These are phyloP conservation scores for Myotis daubentonii DNA, from an alignment of 2,797 vertebrate genomes.

Conservation along the genomic window DNA sequence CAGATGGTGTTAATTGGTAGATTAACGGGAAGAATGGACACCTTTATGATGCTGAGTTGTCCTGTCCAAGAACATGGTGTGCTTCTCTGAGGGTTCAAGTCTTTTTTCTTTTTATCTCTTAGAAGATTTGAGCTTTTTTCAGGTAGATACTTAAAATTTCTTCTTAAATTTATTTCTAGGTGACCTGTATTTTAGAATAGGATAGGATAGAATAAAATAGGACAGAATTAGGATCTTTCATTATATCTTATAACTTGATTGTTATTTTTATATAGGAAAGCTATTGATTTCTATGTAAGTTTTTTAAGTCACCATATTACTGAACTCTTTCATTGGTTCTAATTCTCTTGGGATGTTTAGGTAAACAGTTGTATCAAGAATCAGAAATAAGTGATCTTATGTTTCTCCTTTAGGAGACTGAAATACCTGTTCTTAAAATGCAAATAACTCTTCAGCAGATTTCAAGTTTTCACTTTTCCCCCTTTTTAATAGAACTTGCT, in stretches of 20 bases:
- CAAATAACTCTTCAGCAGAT: background rate
- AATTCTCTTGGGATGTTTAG: conserved; percentile 20
- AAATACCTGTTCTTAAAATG: conserved; percentile 48
- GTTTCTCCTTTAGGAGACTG: background rate
- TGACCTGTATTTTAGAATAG: background rate
- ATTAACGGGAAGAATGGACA: background rate
- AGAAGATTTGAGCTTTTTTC: background rate
- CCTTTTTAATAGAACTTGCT: conserved; percentile 2
- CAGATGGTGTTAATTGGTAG: background rate
- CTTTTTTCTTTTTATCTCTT: background rate
- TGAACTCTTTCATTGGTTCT: background rate
- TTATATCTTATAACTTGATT: background rate
- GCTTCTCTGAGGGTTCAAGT: background rate
- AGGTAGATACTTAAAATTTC: background rate
- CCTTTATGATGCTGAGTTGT: background rate
- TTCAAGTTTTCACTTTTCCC: background rate
- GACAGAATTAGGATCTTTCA: background rate
- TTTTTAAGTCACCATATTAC: background rate
- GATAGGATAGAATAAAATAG: background rate
- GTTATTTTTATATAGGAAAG: background rate
- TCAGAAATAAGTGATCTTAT: background rate
- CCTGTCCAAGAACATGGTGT: background rate
- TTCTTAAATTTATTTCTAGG: background rate
- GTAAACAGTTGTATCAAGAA: background rate
- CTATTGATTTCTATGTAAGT: background rate